Evolutionary conservation across 2,113 vertebrate genomes (phyloP), one percentile per base, ranked within the genome.

Genomic region (Neodontobutis hainanensis): DNA sequence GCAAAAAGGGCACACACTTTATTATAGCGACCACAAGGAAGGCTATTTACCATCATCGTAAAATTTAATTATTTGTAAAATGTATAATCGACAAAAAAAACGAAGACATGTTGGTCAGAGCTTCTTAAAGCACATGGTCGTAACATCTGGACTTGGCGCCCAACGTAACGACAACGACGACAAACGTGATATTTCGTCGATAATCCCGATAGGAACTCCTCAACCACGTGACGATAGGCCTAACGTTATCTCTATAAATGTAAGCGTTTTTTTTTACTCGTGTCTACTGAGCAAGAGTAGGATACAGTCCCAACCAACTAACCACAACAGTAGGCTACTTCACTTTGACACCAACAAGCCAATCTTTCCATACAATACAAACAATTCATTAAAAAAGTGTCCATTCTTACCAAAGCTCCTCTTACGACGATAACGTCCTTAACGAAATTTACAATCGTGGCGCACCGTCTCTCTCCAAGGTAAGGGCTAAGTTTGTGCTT

Each of bases 381-480:
- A 5, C 5, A 36, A 63, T 5, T 4, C 0, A 19, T 19, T 8
- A 27, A 15, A 27, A 15, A 19, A 58, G 4, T 48, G n/a, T 52
- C 44, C 11, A 72, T 43, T 53, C 86, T 90, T 84, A 91, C 89
- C 89, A 80, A 57, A 61, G 32, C 52, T 68, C 59, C 51, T 6
- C 63, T 62, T 74, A 47, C 83, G 50, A 74, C 57, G 68, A 3
- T 65, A 60, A 76, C 45, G 64, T 53, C 11, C 2, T 11, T 58
- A 16, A 48, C 5, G 12, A 48, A 12, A 5, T 5, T 32, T 52
- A 10, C 10, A 44, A 36, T 46, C 15, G 45, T 35, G 34, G 14
- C 8, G 35, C 36, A 42, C 4, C 27, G 59, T 78, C 19, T 57
- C 67, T 80, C 63, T 61, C 43, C 49, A 43, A 12, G 27, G 4